phyloP scores from a whole-genome alignment of 2,888 invertebrate genomes.

The Camptogramma bilineatum region DNA sequence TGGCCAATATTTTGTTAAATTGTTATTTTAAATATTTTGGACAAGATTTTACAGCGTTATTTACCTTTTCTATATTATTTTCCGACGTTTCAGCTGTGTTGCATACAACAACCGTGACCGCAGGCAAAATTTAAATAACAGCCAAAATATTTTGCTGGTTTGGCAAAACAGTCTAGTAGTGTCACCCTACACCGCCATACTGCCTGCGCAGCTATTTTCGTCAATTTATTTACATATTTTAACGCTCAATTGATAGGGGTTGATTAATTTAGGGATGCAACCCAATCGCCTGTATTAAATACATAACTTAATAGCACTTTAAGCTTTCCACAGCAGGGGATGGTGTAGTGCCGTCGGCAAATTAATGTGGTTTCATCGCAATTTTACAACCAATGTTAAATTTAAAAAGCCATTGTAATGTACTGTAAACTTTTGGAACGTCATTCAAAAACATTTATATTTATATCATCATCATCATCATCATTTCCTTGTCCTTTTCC shows the following conservation, averaged over 20 bases:
- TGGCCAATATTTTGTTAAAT: no score
- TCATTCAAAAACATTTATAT: no score
- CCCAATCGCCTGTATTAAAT: conserved; percentile 49
- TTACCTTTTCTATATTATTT: no score
- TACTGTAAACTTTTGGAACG: no score
- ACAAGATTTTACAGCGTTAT: no score
- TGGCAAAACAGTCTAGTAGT: background rate
- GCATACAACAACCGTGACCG: no score
- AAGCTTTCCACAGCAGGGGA: conserved; percentile 23
- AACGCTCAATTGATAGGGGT: conserved; percentile 82
- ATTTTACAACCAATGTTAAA: background rate
- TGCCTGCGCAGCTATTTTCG: conserved; percentile 69
- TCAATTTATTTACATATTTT: conserved; percentile 81
- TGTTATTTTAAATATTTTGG: no score
- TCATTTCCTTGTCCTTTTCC: no score
- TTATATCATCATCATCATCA: no score
- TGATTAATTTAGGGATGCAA: conserved; percentile 70
- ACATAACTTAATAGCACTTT: conserved; percentile 44
- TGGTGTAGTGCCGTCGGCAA: background rate
- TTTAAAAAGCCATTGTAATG: no score
- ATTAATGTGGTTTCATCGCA: background rate
- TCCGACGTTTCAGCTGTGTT: no score
- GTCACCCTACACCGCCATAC: conserved; percentile 57
- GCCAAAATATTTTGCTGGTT: background rate
- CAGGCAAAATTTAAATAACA: no score